phyloP scores from a whole-genome alignment of 2,113 vertebrate species.

The Pterocles gutturalis region DNA sequence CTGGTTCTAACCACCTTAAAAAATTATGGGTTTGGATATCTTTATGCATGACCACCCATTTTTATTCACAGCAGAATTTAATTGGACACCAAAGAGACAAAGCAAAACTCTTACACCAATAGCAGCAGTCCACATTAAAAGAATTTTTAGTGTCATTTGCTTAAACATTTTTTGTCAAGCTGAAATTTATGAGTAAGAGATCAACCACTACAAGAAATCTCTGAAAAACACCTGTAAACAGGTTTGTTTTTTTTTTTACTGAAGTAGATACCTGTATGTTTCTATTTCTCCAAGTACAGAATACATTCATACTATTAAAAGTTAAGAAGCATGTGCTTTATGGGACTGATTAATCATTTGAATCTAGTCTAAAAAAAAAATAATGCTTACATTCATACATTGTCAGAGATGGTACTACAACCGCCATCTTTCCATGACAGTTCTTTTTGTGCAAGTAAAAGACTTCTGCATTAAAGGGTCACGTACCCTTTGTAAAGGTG shows the following conservation, averaged over 20 bases:
- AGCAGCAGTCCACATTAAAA: not conserved
- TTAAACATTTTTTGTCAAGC: not conserved
- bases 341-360: not conserved
- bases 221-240: not conserved
- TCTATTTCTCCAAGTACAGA: not conserved
- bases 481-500: not conserved
- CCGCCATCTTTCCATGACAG: not conserved
- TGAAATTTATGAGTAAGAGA: not conserved
- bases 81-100: not conserved
- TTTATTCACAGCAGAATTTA: not conserved
- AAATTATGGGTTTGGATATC: not conserved
- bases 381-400: not conserved
- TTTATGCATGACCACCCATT: not conserved
- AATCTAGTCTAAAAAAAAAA: not conserved
- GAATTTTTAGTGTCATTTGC: not conserved
- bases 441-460: not conserved
- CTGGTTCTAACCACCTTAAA: not conserved
- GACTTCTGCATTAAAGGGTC: not conserved
- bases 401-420: not conserved
- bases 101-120: not conserved
- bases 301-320: not conserved
- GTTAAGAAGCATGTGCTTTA: not conserved
- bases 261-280: not conserved
- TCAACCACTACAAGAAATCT: not conserved
- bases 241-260: not conserved